Evolutionary conservation across 2,113 vertebrate genomes (phyloP), one percentile per base, ranked within the genome.

Genomic region (Turdus rufiventris): DNA sequence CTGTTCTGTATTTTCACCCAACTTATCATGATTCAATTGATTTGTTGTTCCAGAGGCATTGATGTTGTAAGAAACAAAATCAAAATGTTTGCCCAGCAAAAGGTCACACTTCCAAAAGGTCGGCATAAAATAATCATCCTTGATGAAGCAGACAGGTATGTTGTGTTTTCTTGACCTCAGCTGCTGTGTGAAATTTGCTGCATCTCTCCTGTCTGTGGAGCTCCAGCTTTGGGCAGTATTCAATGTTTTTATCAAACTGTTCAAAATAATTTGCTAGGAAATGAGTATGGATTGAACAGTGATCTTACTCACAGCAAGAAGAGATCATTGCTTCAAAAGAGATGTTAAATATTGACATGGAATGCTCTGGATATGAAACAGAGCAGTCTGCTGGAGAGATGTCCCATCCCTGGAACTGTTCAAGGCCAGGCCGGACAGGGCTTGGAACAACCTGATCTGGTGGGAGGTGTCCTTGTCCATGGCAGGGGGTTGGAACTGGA

Each of bases 81-180:
- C 96, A 99, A 99, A 97, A 99, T 99, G 99, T 99, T 99, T 58
- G 99, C 99, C 48, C 99, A 99, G 93, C 99, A 99, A 94, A 99
- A 99, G 70, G 99, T 99, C 88, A 99, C 99, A 0, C 98, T 99
- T 40, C 99, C 99, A 80, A 99, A 98, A 97, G 99, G 99, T 36
- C 98, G 99, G 14, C 99, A 99, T 96, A 99, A 99, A 97, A 98
- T 99, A 91, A 99, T 99, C 94, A 99, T 99, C 95, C 98, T 99
- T 73, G 99, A 99, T 62, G 99, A 99, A 86, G 99, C 99, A 2
- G 99, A 99, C 98, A 99, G 99, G 99, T 99, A 89, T 0, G 40
- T 24, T 79, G 31, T 1, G 9, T 56, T 73, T 26, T 57, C 45
- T 34, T 72, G 11, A 26, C 33, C 7, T 78, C 66, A 70, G 29